Evolutionary conservation across 2,888 invertebrate genomes (phyloP).

Genomic region (Polyommatus icarus): DNA sequence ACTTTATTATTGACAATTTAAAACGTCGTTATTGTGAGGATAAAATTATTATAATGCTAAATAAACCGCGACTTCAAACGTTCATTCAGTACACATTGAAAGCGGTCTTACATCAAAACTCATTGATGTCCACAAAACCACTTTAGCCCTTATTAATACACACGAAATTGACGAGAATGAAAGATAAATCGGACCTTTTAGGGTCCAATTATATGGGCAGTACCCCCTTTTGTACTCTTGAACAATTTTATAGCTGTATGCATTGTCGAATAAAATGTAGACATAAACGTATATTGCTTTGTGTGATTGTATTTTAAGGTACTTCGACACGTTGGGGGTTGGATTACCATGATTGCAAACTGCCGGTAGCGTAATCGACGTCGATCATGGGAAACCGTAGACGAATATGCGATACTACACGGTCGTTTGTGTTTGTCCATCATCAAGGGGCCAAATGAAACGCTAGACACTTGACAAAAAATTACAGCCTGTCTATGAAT

Average conservation of each 20-base stretch:
- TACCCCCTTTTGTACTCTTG: background rate
- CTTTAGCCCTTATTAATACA: background rate
- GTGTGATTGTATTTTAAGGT: background rate
- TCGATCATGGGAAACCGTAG: no score
- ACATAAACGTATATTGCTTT: background rate
- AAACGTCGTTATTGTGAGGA: no score
- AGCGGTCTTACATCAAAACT: background rate
- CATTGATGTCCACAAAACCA: conserved; percentile 7
- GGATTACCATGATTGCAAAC: no score
- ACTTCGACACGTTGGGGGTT: background rate
- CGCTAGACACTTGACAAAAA: no score
- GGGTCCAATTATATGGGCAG: conserved; percentile 1
- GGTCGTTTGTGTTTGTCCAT: no score
- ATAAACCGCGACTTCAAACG: background rate
- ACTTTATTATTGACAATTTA: no score
- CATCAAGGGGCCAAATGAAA: no score
- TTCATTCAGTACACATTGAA: background rate
- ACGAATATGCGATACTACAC: no score
- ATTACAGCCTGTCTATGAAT: no score
- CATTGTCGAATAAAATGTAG: background rate
- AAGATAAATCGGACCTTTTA: conserved; percentile 13
- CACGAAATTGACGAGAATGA: conserved; percentile 7
- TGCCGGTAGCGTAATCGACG: no score
- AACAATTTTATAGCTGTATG: background rate
- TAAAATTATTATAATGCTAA: background rate